phyloP scores from a whole-genome alignment of 2,113 vertebrate species.

The Brachyhypopomus gauderio region DNA sequence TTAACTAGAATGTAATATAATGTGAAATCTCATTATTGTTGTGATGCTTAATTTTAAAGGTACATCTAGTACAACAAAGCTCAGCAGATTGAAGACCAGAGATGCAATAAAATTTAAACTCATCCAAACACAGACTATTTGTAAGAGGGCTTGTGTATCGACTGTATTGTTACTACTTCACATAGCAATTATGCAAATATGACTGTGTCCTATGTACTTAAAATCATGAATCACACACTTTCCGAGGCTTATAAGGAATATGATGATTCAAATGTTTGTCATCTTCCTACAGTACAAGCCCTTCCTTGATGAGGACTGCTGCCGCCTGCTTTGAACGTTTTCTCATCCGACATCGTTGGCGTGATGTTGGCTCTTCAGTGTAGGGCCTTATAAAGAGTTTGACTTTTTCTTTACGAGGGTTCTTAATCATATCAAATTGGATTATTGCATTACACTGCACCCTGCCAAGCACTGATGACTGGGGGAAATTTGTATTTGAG shows the following conservation, averaged over 20 bases:
- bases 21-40: slow-evolving; percentile 24
- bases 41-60: slow-evolving; percentile 29
- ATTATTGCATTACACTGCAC: slow-evolving; percentile 13
- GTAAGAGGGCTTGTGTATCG: not conserved
- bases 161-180: slow-evolving; percentile 20
- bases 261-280: slow-evolving; percentile 15
- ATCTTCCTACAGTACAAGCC: not conserved
- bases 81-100: slow-evolving; percentile 1
- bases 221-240: not conserved
- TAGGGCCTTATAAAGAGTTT: slow-evolving; percentile 13
- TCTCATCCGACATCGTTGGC: not conserved
- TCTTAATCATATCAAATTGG: slow-evolving; percentile 44
- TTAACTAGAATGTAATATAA: slow-evolving; percentile 46
- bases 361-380: no score
- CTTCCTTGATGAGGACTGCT: no score
- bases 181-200: not conserved
- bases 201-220: slow-evolving; percentile 8
- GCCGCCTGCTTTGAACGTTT: not conserved
- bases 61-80: slow-evolving; percentile 21
- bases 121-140: not conserved
- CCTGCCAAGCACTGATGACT: slow-evolving; percentile 32
- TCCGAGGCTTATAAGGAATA: slow-evolving; percentile 6
- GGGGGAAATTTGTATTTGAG: not conserved
- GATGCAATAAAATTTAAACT: slow-evolving; percentile 25
- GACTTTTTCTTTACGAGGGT: slow-evolving; percentile 22